Evolutionary conservation across 2,888 invertebrate genomes (phyloP).

Genomic region (Platycheirus albimanus): DNA sequence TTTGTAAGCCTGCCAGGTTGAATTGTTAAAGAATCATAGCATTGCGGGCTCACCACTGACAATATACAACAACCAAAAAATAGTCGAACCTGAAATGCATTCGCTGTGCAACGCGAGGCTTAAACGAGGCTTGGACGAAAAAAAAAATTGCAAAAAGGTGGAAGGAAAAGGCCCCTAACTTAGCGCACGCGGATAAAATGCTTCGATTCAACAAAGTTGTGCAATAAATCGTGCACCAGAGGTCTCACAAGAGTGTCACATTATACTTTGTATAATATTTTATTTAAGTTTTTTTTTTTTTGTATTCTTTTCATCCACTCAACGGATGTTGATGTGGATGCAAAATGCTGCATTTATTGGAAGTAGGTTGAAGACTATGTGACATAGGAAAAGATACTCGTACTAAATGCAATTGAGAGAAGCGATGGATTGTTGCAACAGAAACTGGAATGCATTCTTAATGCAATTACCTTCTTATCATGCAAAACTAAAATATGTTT

Average conservation of each 20-base stretch:
- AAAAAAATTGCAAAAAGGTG: constrained; percentile 15
- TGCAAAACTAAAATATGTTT: no score
- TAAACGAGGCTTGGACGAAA: constrained; percentile 44
- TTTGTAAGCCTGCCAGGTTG: neutral
- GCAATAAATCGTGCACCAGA: constrained; percentile 82
- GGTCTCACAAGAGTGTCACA: constrained; percentile 81
- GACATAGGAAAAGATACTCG: no score
- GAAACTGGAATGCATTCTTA: no score
- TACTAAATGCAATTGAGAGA: no score
- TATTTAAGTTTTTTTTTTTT: constrained; percentile 13
- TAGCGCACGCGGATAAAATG: constrained; percentile 52
- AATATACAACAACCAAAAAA: constrained; percentile 12
- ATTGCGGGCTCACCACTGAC: constrained; percentile 29
- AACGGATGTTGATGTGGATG: constrained; percentile 52
- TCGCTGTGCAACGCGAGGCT: constrained; percentile 6
- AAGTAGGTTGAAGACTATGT: constrained; percentile 10
- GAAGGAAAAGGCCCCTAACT: constrained; percentile 49
- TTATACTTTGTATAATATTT: constrained; percentile 50
- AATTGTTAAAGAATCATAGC: constrained; percentile 47
- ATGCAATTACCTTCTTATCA: no score
- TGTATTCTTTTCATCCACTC: constrained; percentile 3
- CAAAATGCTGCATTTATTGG: constrained; percentile 41
- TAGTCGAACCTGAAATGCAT: constrained; percentile 50
- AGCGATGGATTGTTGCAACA: no score
- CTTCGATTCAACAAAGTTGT: constrained; percentile 75